Evolutionary conservation across 2,113 vertebrate genomes (phyloP).

Genomic region (Tylochromis polylepis): DNA sequence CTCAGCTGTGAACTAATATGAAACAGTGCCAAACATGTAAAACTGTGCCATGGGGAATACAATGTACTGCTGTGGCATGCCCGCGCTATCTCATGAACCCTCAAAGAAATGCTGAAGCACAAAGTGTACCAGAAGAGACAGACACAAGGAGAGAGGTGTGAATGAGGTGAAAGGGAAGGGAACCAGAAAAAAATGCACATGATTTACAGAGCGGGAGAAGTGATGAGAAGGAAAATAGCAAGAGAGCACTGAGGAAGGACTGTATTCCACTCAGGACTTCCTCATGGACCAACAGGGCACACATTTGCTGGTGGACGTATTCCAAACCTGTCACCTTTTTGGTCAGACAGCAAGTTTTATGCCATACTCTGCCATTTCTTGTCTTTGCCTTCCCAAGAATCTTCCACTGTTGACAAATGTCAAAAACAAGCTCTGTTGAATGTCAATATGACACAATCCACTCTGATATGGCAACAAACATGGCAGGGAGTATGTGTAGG

Average conservation of each 20-base stretch:
- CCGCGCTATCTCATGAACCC: constrained; percentile 7
- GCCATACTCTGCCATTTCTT: not conserved
- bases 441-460: constrained; percentile 55
- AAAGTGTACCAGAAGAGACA: constrained; percentile 31
- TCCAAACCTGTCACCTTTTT: not conserved
- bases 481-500: not conserved
- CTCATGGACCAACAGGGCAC: not conserved
- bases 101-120: constrained; percentile 45
- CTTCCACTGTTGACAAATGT: constrained; percentile 22
- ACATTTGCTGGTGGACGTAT: not conserved
- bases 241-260: not conserved
- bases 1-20: constrained; percentile 11
- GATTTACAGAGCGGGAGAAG: not conserved
- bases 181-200: not conserved
- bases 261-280: not conserved
- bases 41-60: constrained; percentile 8
- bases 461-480: constrained; percentile 66
- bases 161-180: not conserved
- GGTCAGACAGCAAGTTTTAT: not conserved
- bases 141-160: not conserved
- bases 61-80: constrained; percentile 15
- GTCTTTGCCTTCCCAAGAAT: constrained; percentile 33
- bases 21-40: constrained; percentile 7
- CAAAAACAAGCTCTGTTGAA: constrained; percentile 41
- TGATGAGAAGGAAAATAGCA: not conserved